These are phyloP conservation scores for Borostomias antarcticus DNA, from an alignment of 2,797 vertebrate species.

Conservation along the genomic window DNA sequence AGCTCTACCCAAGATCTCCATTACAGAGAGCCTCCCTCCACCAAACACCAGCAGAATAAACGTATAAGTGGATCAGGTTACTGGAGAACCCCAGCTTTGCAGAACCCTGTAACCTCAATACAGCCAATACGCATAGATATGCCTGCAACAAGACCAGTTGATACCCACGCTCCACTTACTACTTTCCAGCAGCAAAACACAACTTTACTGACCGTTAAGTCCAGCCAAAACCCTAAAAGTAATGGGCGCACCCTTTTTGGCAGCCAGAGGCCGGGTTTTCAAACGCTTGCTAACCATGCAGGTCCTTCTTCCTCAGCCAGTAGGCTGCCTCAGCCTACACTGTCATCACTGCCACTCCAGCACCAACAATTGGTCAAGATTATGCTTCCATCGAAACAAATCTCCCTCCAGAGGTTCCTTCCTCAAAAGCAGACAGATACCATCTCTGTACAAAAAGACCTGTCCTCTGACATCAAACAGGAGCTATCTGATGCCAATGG, in stretches of 20 bases:
- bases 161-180: conserved; percentile 68
- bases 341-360: conserved; percentile 47
- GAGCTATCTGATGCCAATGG: conserved; percentile 75
- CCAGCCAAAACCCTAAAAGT: conserved; percentile 72
- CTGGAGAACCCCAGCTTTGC: conserved; percentile 84
- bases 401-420: conserved; percentile 78
- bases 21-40: conserved; percentile 60
- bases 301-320: conserved; percentile 42
- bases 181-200: conserved; percentile 70
- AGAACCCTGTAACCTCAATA: conserved; percentile 54
- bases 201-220: conserved; percentile 41
- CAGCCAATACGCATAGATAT: conserved; percentile 74
- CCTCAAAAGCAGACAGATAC: conserved; percentile 71
- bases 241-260: conserved; percentile 52
- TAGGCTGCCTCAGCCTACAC: conserved; percentile 41
- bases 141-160: conserved; percentile 62
- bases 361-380: conserved; percentile 3
- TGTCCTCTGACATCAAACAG: conserved; percentile 68
- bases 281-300: conserved; percentile 14
- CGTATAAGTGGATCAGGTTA: conserved; percentile 78
- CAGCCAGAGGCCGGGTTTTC: conserved; percentile 37
- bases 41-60: conserved; percentile 63
- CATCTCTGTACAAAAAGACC: conserved; percentile 61
- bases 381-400: conserved; percentile 75
- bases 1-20: conserved; percentile 83